Percentiles rank a stretch among this genome's conserved stretches.
These are phyloP conservation scores for Trogon surrucura DNA, from an alignment of 2,113 vertebrate genomes.

Conservation along the genomic window DNA sequence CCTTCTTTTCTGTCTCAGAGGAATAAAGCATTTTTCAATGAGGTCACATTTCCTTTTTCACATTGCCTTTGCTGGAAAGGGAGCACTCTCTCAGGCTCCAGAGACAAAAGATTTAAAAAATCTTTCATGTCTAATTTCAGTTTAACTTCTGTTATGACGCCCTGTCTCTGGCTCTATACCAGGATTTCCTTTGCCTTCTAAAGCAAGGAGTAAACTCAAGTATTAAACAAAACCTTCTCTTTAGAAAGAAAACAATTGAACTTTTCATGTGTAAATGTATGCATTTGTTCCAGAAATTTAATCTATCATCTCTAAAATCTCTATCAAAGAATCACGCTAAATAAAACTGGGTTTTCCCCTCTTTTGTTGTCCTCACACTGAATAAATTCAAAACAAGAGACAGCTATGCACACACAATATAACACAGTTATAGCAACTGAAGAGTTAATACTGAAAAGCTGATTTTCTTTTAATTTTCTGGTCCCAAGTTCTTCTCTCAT, in stretches of 20 bases:
- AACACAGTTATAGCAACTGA: not conserved
- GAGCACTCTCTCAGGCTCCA: not conserved
- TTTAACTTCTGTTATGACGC: constrained; percentile 7
- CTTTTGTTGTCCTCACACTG: not conserved
- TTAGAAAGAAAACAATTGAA: not conserved
- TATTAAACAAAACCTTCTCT: not conserved
- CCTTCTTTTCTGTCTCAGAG: not conserved
- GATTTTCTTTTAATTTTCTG: not conserved
- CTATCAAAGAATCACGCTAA: not conserved
- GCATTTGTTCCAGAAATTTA: not conserved
- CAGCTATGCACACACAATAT: not conserved
- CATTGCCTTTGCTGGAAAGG: not conserved
- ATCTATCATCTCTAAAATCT: not conserved
- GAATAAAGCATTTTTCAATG: not conserved
- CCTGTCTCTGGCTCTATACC: not conserved
- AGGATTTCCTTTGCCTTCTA: constrained; percentile 25
- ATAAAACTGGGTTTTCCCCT: not conserved
- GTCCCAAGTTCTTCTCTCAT: not conserved
- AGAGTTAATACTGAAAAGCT: not conserved
- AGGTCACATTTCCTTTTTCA: not conserved
- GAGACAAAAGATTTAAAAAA: not conserved
- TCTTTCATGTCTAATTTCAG: constrained; percentile 35
- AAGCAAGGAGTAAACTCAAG: not conserved
- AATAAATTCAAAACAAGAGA: not conserved
- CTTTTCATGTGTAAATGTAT: not conserved